Evolutionary conservation across 2,797 vertebrate genomes (phyloP).

Genomic region (Paramormyrops hopkinsi): DNA sequence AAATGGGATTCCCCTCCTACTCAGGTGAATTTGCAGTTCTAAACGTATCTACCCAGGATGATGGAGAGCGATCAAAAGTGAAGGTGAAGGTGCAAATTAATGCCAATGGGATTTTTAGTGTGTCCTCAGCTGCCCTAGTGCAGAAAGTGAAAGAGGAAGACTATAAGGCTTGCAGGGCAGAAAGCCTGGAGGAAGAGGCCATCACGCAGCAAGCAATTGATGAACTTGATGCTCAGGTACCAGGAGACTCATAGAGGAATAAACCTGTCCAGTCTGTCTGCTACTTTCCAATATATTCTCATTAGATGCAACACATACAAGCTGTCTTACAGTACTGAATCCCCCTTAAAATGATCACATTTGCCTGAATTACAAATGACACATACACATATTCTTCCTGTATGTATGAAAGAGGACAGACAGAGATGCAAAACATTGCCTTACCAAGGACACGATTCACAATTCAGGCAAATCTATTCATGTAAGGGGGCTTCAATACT

Average conservation of each 20-base stretch:
- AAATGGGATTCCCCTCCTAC: not conserved
- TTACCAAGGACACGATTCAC: not conserved
- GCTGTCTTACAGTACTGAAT: not conserved
- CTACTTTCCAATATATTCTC: not conserved
- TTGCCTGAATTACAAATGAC: not conserved
- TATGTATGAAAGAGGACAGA: not conserved
- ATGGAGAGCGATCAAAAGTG: constrained; percentile 69
- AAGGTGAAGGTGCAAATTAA: constrained; percentile 74
- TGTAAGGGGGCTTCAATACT: not conserved
- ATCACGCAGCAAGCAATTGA: constrained; percentile 47
- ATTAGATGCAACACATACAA: not conserved
- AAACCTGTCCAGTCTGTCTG: not conserved
- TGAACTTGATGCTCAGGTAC: constrained; percentile 52
- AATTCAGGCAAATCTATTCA: not conserved
- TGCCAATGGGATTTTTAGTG: constrained; percentile 66
- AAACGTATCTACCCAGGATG: constrained; percentile 66
- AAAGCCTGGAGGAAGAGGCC: constrained; percentile 51
- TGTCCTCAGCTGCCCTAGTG: constrained; percentile 68
- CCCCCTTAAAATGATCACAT: not conserved
- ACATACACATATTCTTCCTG: not conserved
- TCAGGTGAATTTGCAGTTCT: constrained; percentile 69
- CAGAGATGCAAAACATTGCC: not conserved
- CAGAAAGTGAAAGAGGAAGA: constrained; percentile 62
- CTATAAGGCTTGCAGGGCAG: constrained; percentile 36
- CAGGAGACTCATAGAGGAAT: constrained; percentile 21